A percentile compares a stretch with the other conserved stretches of the same genome.
Conservation (phyloP, 2,797 vertebrate genomes). For the Crax fasciolata region DNA sequence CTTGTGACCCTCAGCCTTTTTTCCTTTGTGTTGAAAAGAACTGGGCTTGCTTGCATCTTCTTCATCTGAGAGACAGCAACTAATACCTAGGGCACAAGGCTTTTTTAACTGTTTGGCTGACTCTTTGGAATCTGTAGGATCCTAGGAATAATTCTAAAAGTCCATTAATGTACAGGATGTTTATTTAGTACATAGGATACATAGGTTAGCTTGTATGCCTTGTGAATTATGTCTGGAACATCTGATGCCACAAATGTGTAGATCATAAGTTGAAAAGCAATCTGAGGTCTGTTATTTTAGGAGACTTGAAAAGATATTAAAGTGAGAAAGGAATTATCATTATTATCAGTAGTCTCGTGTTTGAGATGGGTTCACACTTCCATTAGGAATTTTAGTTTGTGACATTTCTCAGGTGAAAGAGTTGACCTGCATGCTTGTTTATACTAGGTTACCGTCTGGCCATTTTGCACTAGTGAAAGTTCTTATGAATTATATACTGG, state of each 20-base stretch:
- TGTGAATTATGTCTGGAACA: background rate
- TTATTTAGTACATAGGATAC: background rate
- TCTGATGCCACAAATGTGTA: background rate
- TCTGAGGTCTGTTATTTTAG: background rate
- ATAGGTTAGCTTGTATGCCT: background rate
- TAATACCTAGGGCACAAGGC: background rate
- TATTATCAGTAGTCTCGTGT: background rate
- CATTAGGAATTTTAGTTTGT: background rate
- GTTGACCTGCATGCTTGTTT: background rate
- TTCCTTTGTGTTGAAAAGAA: background rate
- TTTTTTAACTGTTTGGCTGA: background rate
- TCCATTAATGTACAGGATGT: background rate
- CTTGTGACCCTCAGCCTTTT: background rate
- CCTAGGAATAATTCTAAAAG: background rate
- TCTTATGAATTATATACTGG: background rate
- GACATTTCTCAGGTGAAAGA: background rate
- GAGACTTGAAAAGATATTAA: background rate
- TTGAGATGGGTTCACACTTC: background rate
- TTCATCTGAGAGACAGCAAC: background rate
- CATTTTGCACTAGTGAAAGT: background rate
- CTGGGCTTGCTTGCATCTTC: background rate
- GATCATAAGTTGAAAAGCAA: background rate
- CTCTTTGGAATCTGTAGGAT: background rate
- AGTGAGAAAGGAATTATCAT: background rate
- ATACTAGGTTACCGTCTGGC: background rate